A percentile compares a stretch with the other conserved stretches of the same genome.
Evolutionary conservation across 2,888 invertebrate species (phyloP).

Genomic region (Hydriomena furcata): DNA sequence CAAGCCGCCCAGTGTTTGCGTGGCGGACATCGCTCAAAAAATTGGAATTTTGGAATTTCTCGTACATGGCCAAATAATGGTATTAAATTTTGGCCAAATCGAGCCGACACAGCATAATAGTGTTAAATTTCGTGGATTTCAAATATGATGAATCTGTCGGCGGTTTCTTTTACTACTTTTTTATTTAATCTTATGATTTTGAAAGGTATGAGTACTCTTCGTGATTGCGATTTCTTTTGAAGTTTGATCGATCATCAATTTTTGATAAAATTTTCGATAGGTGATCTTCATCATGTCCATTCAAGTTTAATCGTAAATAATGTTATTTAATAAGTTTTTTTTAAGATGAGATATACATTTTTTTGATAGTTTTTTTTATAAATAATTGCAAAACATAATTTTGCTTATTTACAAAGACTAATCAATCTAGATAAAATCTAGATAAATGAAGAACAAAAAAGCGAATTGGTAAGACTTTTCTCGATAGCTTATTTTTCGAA

Average conservation of each 20-base stretch:
- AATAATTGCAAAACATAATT: too few species aligned
- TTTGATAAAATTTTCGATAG: not conserved
- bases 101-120: slow-evolving; percentile 60
- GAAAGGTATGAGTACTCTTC: slow-evolving; percentile 15
- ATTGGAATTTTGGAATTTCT: slow-evolving; percentile 54
- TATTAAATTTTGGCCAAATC: slow-evolving; percentile 65
- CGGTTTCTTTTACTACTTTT: slow-evolving; percentile 46
- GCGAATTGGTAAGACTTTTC: too few species aligned
- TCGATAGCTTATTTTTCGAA: too few species aligned
- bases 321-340: too few species aligned
- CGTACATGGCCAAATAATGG: slow-evolving; percentile 65
- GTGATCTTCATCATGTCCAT: not conserved
- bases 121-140: slow-evolving; percentile 77
- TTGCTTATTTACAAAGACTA: too few species aligned
- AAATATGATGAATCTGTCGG: slow-evolving; percentile 75
- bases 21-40: slow-evolving; percentile 68
- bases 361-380: too few species aligned
- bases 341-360: too few species aligned
- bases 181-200: slow-evolving; percentile 36
- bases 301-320: too few species aligned
- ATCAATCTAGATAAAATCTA: too few species aligned
- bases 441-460: too few species aligned
- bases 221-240: slow-evolving; percentile 19
- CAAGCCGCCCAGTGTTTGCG: slow-evolving; percentile 71
- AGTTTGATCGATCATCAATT: slow-evolving; percentile 23